phyloP scores from a whole-genome alignment of 2,888 invertebrate species.

The Heliconius hortense region DNA sequence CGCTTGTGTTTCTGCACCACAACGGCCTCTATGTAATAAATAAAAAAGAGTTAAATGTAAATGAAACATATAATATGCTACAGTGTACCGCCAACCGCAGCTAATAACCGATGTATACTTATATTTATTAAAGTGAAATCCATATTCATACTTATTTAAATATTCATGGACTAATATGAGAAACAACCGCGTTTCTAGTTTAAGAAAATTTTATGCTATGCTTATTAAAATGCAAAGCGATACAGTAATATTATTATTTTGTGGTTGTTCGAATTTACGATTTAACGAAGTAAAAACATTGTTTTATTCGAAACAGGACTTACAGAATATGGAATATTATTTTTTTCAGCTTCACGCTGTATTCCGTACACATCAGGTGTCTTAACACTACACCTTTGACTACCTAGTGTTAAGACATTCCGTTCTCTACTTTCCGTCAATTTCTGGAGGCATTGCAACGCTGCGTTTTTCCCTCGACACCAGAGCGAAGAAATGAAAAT shows the following conservation, averaged over 20 bases:
- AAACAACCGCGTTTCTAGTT: conserved; percentile 13
- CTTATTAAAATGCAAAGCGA: conserved; percentile 19
- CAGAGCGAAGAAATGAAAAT: too few species aligned
- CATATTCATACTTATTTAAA: conserved; percentile 24
- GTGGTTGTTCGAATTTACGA: not conserved
- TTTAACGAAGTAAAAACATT: too few species aligned
- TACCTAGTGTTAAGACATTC: too few species aligned
- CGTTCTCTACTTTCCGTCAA: too few species aligned
- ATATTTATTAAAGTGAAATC: conserved; percentile 9
- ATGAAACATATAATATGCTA: not conserved
- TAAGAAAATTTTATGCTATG: conserved; percentile 8
- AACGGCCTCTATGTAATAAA: not conserved
- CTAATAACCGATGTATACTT: not conserved
- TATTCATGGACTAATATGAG: conserved; percentile 22
- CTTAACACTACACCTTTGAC: too few species aligned
- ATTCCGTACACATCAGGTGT: too few species aligned
- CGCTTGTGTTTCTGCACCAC: too few species aligned
- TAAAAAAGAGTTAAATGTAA: not conserved
- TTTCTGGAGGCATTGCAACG: too few species aligned
- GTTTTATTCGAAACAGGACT: too few species aligned
- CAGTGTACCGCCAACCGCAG: not conserved
- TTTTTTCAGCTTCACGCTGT: too few species aligned
- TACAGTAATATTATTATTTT: not conserved
- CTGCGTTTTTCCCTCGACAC: too few species aligned
- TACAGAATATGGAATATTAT: too few species aligned